Evolutionary conservation across 2,888 invertebrate species (phyloP), one percentile per base, ranked within the genome.

Genomic region (Cabera pusaria): DNA sequence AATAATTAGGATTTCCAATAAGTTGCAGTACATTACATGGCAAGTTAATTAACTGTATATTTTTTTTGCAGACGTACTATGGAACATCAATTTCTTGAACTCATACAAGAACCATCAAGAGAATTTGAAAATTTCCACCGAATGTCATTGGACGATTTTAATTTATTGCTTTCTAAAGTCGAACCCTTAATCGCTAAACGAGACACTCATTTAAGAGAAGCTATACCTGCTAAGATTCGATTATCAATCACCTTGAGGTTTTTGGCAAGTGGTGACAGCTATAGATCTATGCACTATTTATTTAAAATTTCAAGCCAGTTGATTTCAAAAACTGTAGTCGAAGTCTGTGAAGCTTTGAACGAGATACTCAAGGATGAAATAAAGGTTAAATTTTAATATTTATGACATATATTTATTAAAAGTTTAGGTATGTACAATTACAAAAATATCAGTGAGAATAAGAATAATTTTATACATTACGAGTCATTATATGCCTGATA

Each of bases 221-320:
- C 43, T 33, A 44, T 44, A 29, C 28, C 43, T 19, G 20, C 37
- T 21, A 32, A 32, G 42, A 44, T 40, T 40, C 33, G 33, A 24
- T 36, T 29, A 9, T 36, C 46, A 16, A 20, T 47, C 32, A 47
- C 43, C 25, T 27, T 47, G 28, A 32, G 41, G 33, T 48, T 35
- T 44, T 44, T 44, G 29, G 44, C 44, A 27, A 45, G 44, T 28
- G 49, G 38, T 24, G 38, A 39, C 23, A 33, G 32, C 12, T 44
- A 20, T 40, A 33, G 23, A 25, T 44, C 44, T 16, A 39, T 50
- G 17, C 44, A 47, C 37, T 47, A 44, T 17, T 12, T 23, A n/a
- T 51, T 44, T 18, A 36, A 34, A 31, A 33, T 50, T 24, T 50
- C 50, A 21, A 41, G 42, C 34, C 44, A 43, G 16, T 34, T 36